Evolutionary conservation across 2,797 vertebrate species (phyloP).

Genomic region (Oryzias sinensis): DNA sequence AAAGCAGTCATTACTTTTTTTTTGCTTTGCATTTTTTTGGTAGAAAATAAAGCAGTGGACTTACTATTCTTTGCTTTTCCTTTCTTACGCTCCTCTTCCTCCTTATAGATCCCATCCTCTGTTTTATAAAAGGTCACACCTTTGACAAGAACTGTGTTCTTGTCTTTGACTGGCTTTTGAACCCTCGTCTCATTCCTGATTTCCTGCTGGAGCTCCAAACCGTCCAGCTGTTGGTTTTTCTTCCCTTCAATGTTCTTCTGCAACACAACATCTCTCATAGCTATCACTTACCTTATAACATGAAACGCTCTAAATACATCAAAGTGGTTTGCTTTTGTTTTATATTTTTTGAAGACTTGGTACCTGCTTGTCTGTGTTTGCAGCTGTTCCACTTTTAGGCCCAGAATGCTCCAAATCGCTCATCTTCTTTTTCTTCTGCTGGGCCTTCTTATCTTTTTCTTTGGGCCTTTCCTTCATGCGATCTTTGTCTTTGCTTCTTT

Average conservation of each 20-base stretch:
- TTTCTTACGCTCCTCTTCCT: slow-evolving; percentile 18
- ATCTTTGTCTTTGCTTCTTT: slow-evolving; percentile 67
- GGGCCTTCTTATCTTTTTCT: slow-evolving; percentile 68
- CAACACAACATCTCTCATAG: slow-evolving; percentile 10
- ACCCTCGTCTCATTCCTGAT: slow-evolving; percentile 47
- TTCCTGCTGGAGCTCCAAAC: slow-evolving; percentile 36
- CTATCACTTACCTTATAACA: neutral
- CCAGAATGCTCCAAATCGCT: slow-evolving; percentile 48
- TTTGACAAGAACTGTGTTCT: slow-evolving; percentile 72
- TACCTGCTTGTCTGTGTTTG: slow-evolving; percentile 81
- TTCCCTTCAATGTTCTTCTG: slow-evolving; percentile 80
- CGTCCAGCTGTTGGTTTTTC: slow-evolving; percentile 67
- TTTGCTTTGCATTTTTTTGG: neutral
- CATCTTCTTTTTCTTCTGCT: slow-evolving; percentile 67
- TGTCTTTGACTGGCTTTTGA: slow-evolving; percentile 61
- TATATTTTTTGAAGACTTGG: neutral
- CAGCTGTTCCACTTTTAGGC: slow-evolving; percentile 80
- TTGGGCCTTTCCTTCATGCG: slow-evolving; percentile 66
- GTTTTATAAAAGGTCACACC: slow-evolving; percentile 93
- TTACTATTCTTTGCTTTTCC: slow-evolving; percentile 78
- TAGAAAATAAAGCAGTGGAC: slow-evolving; percentile 36
- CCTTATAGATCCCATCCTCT: slow-evolving; percentile 72
- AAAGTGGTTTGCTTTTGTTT: neutral
- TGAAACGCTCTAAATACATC: neutral
- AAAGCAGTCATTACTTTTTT: neutral